A percentile compares a stretch with the other conserved stretches of the same genome.
Evolutionary conservation across 1,140 invertebrate species (phyloP).

Genomic region (Tenebrio molitor): DNA sequence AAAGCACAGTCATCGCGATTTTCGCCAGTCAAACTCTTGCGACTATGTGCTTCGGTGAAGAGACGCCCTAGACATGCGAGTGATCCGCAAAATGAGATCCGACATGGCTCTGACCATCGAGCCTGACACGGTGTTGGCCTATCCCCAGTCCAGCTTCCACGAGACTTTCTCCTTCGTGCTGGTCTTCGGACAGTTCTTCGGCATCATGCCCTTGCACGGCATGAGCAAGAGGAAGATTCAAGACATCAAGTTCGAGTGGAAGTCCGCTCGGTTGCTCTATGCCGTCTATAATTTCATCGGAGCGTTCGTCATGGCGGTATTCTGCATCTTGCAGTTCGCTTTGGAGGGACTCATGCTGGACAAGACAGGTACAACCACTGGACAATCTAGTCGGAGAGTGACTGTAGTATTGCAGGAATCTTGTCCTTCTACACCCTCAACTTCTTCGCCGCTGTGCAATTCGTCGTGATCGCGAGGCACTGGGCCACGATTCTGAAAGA

Average conservation of each 20-base stretch:
- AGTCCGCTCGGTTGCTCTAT: constrained; percentile 54
- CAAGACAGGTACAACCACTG: constrained; percentile 60
- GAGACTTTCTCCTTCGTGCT: constrained; percentile 54
- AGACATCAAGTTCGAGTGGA: constrained; percentile 55
- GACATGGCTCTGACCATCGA: constrained; percentile 52
- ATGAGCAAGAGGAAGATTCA: constrained; percentile 45
- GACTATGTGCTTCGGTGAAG: neutral
- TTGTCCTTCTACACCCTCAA: constrained; percentile 57
- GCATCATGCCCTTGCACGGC: constrained; percentile 57
- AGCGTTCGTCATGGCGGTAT: constrained; percentile 48
- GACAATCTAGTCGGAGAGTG: no score
- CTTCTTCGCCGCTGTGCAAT: constrained; percentile 50
- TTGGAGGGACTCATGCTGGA: constrained; percentile 56
- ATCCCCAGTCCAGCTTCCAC: constrained; percentile 47
- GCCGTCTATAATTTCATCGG: constrained; percentile 51
- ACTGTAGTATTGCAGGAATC: constrained; percentile 56
- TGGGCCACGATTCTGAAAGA: constrained; percentile 55
- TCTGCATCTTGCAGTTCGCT: constrained; percentile 54
- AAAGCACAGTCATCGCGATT: neutral
- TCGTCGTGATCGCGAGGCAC: constrained; percentile 51
- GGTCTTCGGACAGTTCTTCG: constrained; percentile 57
- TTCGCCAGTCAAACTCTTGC: neutral
- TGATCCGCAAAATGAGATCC: constrained; percentile 52
- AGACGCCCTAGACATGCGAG: constrained; percentile 47
- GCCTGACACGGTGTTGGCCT: constrained; percentile 18